phyloP scores from a whole-genome alignment of 2,797 vertebrate genomes.

The Peromyscus aztecus region DNA sequence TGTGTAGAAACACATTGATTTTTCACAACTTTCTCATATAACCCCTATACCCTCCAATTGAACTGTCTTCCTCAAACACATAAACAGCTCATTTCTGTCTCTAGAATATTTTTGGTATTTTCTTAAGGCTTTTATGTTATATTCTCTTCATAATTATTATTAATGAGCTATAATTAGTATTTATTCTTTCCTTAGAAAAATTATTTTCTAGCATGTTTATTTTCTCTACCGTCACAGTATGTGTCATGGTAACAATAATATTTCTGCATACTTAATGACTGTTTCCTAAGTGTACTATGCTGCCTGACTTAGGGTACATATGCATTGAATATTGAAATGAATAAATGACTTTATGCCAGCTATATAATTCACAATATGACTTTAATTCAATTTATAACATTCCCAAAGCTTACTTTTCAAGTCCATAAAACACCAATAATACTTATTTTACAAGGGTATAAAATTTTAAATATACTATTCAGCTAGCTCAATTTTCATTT shows the following conservation, averaged over 20 bases:
- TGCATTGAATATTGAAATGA: background rate
- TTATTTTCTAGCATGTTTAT: background rate
- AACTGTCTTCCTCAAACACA: background rate
- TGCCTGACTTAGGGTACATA: background rate
- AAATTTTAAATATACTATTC: background rate
- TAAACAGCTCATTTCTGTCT: background rate
- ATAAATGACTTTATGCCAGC: background rate
- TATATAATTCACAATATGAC: background rate
- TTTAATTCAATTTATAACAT: background rate
- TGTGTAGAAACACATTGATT: background rate
- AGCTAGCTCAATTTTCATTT: slow-evolving; percentile 9
- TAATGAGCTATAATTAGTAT: background rate
- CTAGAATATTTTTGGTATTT: background rate
- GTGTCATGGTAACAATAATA: background rate
- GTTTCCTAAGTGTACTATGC: background rate
- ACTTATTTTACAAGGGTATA: background rate
- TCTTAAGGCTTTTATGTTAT: background rate
- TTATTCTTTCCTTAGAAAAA: background rate
- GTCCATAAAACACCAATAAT: background rate
- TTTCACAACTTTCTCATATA: background rate
- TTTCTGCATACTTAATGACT: background rate
- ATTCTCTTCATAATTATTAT: background rate
- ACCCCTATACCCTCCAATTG: background rate
- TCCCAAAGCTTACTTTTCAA: background rate
- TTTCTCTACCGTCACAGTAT: background rate